Base-by-base conservation (phyloP, 2,888 invertebrate genomes). In the Microctonus hyperodae region DNA sequence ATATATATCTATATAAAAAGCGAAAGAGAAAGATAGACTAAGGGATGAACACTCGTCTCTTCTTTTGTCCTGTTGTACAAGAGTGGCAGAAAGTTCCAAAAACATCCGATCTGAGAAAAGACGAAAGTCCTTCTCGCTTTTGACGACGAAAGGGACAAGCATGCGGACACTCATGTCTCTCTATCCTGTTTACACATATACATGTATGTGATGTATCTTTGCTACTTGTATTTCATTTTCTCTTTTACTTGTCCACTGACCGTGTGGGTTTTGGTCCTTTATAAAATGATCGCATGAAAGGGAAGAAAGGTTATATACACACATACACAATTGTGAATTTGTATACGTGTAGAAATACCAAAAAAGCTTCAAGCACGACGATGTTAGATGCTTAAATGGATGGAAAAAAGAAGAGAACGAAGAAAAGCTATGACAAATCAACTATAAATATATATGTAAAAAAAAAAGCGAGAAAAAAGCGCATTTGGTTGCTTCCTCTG, bases 181-280 rank as follows among this genome's bases (percentile, higher is more conserved):
- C 16, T 16, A 44, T 44, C 44, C 3, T 16, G 4, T 44, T 16
- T 44, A 44, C 44, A 44, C 44, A 44, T 7, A n/a, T 44, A 44
- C 16, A 44, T 44, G 16, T 44, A 6, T 44, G 44, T 44, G 44
- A 44, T 62, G 53, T 55, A 40, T 57, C 23, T 57, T 48, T 57
- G 33, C 55, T 33, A 64, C 63, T 63, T 40, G 64, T 57, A 64
- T 64, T 64, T 64, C 56, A 64, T 64, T 64, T 56, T 57, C 51
- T 51, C 51, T 51, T 23, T 23, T 11, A 11, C 13, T 51, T 40
- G 56, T 48, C 35, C 40, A 22, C 25, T 56, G 64, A 55, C 63
- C 55, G 48, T 64, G 50, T 56, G 56, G 44, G 23, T 20, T 44
- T 53, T 63, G 55, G 33, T 22, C 48, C 57, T 64, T 31, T 64